Evolutionary conservation across 2,113 vertebrate genomes (phyloP), one percentile per base, ranked within the genome.

Genomic region (Xenopus tropicalis): DNA sequence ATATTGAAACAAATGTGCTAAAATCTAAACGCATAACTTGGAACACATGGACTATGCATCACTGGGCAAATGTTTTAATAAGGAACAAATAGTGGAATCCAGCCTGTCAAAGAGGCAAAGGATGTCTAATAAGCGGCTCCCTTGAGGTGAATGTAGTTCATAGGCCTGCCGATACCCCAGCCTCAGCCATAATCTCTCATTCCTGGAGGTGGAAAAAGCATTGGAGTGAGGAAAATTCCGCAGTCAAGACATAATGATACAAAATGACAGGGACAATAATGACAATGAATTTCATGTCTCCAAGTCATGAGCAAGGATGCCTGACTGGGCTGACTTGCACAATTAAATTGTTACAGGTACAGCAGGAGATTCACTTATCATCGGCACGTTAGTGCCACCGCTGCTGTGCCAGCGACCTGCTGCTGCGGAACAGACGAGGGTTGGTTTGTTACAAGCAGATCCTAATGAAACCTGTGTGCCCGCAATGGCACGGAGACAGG

Each of bases 231-330:
- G 94, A 95, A 89, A 95, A 95, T 92, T 94, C 93, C 91, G 83
- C 86, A 87, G 92, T 37, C 87, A 80, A 92, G 92, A 96, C 93
- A 95, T 94, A 97, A 95, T 93, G 93, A 94, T 93, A 93, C 93
- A 91, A 95, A 96, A 95, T 97, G 96, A 98, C 94, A 96, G 94
- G 88, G 93, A 97, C 95, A 94, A 93, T 97, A 95, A 96, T 94
- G 96, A 98, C 96, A 96, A 95, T 95, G 94, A 98, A 96, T 97
- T 97, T 95, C 93, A 96, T 96, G 95, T 96, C 95, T 97, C 90
- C 89, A 88, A 98, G 95, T 93, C 96, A 98, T 90, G 88, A 90
- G 92, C 87, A 42, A 76, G 91, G 93, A 96, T 92, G 94, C 94
- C 96, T 91, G 93, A 92, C 92, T 96, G 94, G 90, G 94, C 95